phyloP scores from a whole-genome alignment of 2,797 vertebrate genomes.

The Gymnoscopelus braueri region DNA sequence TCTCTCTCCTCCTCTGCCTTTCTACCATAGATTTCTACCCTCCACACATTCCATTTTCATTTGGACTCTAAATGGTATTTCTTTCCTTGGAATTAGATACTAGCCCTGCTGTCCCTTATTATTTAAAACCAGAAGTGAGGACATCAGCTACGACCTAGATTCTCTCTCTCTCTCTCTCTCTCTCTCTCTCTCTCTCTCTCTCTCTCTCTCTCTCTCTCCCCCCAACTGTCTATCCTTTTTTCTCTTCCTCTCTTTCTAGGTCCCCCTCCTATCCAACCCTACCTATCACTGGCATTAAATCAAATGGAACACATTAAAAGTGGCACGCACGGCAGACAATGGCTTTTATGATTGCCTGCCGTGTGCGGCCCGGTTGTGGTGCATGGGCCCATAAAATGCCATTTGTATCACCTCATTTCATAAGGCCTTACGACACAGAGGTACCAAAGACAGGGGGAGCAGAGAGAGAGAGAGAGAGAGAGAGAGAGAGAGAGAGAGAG shows the following conservation, averaged over 20 bases:
- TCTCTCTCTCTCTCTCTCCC: conserved; percentile 54
- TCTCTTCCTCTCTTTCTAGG: conserved; percentile 63
- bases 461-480: conserved; percentile 26
- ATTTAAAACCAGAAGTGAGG: conserved; percentile 74
- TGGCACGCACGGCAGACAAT: conserved; percentile 84
- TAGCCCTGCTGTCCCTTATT: conserved; percentile 69
- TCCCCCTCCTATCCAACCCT: conserved; percentile 69
- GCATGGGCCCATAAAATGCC: conserved; percentile 85
- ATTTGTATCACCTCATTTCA: conserved; percentile 89
- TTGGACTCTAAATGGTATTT: conserved; percentile 76
- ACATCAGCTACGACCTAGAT: conserved; percentile 54
- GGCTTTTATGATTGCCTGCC: conserved; percentile 84
- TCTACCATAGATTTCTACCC: conserved; percentile 25
- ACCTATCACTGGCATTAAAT: conserved; percentile 84
- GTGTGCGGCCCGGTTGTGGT: conserved; percentile 77
- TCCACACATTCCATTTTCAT: conserved; percentile 67
- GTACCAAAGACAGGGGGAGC: conserved; percentile 71
- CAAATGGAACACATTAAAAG: conserved; percentile 88
- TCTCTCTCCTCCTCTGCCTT: conserved; percentile 36
- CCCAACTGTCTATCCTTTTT: conserved; percentile 46
- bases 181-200: conserved; percentile 25
- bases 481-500: conserved; percentile 12
- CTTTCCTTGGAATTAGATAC: conserved; percentile 76
- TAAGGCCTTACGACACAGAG: conserved; percentile 61
- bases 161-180: conserved; percentile 1